phyloP scores from a whole-genome alignment of 2,797 vertebrate species.

The Ctenopoma multispine region DNA sequence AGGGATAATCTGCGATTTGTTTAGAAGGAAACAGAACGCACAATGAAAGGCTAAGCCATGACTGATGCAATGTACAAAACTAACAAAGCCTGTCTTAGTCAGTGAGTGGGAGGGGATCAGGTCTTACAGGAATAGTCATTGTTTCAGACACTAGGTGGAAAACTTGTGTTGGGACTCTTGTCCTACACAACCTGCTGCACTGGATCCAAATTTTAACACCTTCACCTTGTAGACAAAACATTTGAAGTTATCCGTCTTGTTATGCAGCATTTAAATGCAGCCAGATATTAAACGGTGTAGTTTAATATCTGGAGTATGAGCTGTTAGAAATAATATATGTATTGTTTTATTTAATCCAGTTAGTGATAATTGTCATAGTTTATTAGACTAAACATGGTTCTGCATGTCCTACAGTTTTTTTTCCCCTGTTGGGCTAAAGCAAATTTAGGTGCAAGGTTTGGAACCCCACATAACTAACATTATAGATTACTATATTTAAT shows the following conservation, averaged over 20 bases:
- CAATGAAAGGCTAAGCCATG: slow-evolving; percentile 77
- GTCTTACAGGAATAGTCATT: slow-evolving; percentile 81
- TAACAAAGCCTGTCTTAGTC: slow-evolving; percentile 77
- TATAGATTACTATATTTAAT: background rate
- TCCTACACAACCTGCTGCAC: slow-evolving; percentile 78
- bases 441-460: background rate
- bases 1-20: slow-evolving; percentile 69
- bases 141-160: slow-evolving; percentile 58
- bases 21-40: slow-evolving; percentile 62
- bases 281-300: slow-evolving; percentile 17
- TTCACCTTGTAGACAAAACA: slow-evolving; percentile 33
- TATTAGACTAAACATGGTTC: background rate
- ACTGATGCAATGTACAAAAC: slow-evolving; percentile 76
- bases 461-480: background rate
- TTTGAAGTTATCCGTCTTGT: slow-evolving; percentile 59
- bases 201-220: slow-evolving; percentile 57
- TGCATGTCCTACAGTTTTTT: too few relatives aligned
- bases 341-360: background rate
- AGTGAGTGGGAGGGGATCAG: slow-evolving; percentile 78
- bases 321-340: background rate
- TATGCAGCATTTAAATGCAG: slow-evolving; percentile 42
- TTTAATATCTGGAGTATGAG: background rate
- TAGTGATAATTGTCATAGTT: background rate
- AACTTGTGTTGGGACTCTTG: slow-evolving; percentile 58
- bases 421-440: background rate